These are phyloP conservation scores for Catalaphyllia jardinei DNA, from an alignment of 64 coral and sea anemone species.

Conservation along the genomic window DNA sequence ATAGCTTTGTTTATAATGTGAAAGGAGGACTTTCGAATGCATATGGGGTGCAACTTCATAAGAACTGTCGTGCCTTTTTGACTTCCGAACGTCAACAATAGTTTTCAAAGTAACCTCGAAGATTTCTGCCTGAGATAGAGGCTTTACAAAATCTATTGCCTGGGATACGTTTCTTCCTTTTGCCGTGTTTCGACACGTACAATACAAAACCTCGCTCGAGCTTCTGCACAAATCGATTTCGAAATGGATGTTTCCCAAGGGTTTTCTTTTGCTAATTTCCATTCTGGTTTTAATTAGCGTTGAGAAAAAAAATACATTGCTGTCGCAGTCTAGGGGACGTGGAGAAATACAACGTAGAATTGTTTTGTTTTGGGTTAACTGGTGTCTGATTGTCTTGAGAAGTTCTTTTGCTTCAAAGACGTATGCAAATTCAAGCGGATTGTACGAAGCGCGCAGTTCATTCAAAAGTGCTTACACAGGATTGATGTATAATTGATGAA, in stretches of 20 bases:
- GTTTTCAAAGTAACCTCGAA: neutral
- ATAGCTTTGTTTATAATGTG: constrained; percentile 15
- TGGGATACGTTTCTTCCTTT: neutral
- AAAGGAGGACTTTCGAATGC: constrained; percentile 50
- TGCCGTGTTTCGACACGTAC: neutral
- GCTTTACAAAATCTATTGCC: neutral
- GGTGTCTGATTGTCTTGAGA: constrained; percentile 69
- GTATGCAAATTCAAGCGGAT: constrained; percentile 75
- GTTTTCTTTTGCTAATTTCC: neutral
- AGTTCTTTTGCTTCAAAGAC: constrained; percentile 67
- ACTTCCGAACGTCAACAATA: neutral
- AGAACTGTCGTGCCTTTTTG: neutral
- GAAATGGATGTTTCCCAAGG: neutral
- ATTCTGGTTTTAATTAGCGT: neutral
- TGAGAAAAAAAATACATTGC: neutral
- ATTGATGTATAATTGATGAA: constrained; percentile 81
- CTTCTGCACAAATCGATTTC: neutral
- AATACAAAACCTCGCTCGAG: neutral
- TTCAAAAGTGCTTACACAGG: constrained; percentile 55
- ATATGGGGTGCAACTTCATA: neutral
- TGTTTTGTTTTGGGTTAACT: constrained; percentile 40
- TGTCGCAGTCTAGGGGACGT: neutral
- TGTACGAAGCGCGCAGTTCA: constrained; percentile 29
- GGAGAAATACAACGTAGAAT: constrained; percentile 14
- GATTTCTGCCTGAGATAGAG: neutral